phyloP scores from a whole-genome alignment of 2,113 vertebrate genomes.

The Megaceryle maxima region DNA sequence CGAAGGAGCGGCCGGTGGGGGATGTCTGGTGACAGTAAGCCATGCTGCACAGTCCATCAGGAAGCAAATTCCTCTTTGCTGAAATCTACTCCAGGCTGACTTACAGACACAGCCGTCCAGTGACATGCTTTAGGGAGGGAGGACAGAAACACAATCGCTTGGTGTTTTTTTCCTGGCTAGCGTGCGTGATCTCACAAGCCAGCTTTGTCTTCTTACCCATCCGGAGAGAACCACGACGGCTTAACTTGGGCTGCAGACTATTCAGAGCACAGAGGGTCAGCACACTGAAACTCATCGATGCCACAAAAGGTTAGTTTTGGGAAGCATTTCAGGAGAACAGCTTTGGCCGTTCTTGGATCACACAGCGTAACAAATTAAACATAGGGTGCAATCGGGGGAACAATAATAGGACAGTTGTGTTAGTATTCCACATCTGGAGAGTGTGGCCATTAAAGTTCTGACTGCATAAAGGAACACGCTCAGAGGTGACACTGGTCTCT shows the following conservation, averaged over 20 bases:
- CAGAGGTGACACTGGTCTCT: background rate
- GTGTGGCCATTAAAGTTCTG: background rate
- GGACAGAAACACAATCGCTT: background rate
- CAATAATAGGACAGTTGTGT: background rate
- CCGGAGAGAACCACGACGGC: background rate
- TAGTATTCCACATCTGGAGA: background rate
- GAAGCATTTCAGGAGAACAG: conserved; percentile 1
- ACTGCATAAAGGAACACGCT: background rate
- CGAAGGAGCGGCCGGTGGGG: background rate
- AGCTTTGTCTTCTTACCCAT: conserved; percentile 38
- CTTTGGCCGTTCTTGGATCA: background rate
- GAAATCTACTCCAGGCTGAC: background rate
- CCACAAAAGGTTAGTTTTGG: conserved; percentile 23
- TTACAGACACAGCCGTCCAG: background rate
- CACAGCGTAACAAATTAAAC: conserved; percentile 7
- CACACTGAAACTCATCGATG: conserved; percentile 24
- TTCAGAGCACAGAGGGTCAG: conserved; percentile 31
- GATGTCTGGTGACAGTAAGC: background rate
- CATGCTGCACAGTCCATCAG: background rate
- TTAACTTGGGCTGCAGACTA: conserved; percentile 12
- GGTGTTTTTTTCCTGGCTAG: background rate
- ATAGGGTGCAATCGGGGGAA: background rate
- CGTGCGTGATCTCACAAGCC: conserved; percentile 10
- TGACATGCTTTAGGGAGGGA: background rate
- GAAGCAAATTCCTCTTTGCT: conserved; percentile 12